Evolutionary conservation across 2,888 invertebrate species (phyloP), one percentile per base, ranked within the genome.

Genomic region (Drosophila recens): DNA sequence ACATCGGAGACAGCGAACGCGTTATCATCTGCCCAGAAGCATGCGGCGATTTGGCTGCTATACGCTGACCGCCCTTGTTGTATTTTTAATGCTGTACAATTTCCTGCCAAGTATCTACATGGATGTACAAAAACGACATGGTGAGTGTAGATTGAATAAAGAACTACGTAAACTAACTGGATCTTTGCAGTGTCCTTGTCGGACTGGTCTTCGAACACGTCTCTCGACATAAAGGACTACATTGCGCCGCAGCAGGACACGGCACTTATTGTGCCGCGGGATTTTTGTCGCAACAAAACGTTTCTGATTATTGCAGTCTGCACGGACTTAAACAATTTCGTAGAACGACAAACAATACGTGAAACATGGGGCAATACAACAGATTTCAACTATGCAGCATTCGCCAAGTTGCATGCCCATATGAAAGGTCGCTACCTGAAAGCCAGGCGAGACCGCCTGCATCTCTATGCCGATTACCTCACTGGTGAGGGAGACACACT

Each of bases 151-250:
- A 8, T 9, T 36, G 9, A 10, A 49, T 17, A 15, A 3, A 20
- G 1, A 20, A 33, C 17, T 20, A 5, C 4, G 20, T 11, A 46
- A 27, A 30, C 3, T 36, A 38, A 46, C 13, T 36, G 9, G 13
- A 46, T 13, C 8, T 10, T 51, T 61, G 10, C 90, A 93, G 94
- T 93, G 75, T 93, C 93, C 64, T 91, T 93, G 89, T 93, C 93
- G 68, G 97, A 96, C 46, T 97, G 97, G 97, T 94, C 95, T n/a
- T 94, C 94, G 53, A 95, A 96, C 86, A 95, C 95, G 1, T 96
- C 96, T 27, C 93, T 96, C 51, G 96, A 96, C 89, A 94, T 96
- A 23, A 94, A 94, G 85, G 93, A 95, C 67, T 97, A 97, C 90
- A 95, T 97, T 23, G 94, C 95, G 74, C 96, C 96, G 0, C 94